phyloP scores from a whole-genome alignment of 2,888 invertebrate species.

The Antheraea yamamai region DNA sequence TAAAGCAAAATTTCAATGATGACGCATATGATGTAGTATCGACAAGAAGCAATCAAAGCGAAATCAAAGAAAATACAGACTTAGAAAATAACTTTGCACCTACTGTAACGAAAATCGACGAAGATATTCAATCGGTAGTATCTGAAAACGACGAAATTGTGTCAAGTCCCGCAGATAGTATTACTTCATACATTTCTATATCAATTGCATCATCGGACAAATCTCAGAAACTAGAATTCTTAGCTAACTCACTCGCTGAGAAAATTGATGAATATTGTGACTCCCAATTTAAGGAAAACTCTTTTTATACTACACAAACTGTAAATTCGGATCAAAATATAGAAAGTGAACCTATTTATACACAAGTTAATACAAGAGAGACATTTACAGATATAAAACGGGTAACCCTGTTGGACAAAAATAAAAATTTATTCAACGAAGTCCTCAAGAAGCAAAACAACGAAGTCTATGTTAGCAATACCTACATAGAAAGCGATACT shows the following conservation, averaged over 20 bases:
- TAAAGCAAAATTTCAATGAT: constrained; percentile 40
- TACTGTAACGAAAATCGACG: constrained; percentile 44
- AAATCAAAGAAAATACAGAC: constrained; percentile 37
- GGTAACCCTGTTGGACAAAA: constrained; percentile 65
- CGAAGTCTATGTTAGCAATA: constrained; percentile 69
- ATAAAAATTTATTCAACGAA: constrained; percentile 62
- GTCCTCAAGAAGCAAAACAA: constrained; percentile 56
- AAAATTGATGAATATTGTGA: constrained; percentile 81
- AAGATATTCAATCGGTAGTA: constrained; percentile 62
- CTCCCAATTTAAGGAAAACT: constrained; percentile 68
- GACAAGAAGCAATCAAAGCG: constrained; percentile 48
- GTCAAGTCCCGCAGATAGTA: constrained; percentile 75
- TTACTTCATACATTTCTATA: constrained; percentile 79
- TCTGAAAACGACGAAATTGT: constrained; percentile 78
- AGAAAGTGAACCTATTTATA: constrained; percentile 70
- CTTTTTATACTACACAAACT: constrained; percentile 54
- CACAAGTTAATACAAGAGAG: constrained; percentile 75
- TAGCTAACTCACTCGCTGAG: constrained; percentile 77
- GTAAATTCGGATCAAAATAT: constrained; percentile 53
- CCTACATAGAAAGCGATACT: constrained; percentile 68
- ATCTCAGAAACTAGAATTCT: constrained; percentile 75
- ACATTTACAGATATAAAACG: constrained; percentile 79
- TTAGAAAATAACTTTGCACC: constrained; percentile 28
- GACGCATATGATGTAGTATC: constrained; percentile 61
- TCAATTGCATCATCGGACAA: constrained; percentile 78